A percentile compares a stretch with the other conserved stretches of the same genome.
Conservation (phyloP, 1,140 invertebrate species). For the Hycleus phaleratus region DNA sequence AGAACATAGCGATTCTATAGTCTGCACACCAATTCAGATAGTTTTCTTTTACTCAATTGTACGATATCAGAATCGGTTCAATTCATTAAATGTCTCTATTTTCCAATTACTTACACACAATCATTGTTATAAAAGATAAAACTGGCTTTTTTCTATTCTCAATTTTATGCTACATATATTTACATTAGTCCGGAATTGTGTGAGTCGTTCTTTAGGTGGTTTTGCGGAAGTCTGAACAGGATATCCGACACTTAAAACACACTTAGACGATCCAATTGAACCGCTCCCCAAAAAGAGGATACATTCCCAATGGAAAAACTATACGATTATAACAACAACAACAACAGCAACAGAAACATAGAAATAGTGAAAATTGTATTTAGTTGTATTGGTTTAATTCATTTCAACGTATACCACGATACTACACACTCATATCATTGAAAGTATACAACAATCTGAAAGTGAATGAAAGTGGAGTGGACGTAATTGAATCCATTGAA, state of each 20-base stretch:
- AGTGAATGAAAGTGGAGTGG: constrained; percentile 12
- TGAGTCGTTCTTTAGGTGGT: too few relatives aligned
- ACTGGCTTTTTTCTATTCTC: too few relatives aligned
- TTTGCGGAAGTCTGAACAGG: neutral
- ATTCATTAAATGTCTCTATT: constrained; percentile 19
- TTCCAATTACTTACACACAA: constrained; percentile 16
- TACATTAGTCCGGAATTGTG: too few relatives aligned
- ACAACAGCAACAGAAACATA: too few relatives aligned
- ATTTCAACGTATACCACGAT: neutral
- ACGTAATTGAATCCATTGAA: constrained; percentile 16
- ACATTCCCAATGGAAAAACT: too few relatives aligned
- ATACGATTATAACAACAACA: too few relatives aligned
- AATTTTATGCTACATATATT: too few relatives aligned
- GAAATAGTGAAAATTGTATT: too few relatives aligned
- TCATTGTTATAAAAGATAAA: neutral
- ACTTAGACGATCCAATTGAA: constrained; percentile 10
- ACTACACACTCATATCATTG: constrained; percentile 4
- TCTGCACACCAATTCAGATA: constrained; percentile 16
- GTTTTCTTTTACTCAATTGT: constrained; percentile 13
- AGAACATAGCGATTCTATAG: constrained; percentile 10
- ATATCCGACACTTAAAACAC: constrained; percentile 14
- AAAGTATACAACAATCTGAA: constrained; percentile 9
- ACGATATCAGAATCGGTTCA: constrained; percentile 10
- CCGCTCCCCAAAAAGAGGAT: neutral
- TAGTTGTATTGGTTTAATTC: neutral